phyloP scores from a whole-genome alignment of 2,888 invertebrate genomes.

The Hirtodrosophila alboralis region DNA sequence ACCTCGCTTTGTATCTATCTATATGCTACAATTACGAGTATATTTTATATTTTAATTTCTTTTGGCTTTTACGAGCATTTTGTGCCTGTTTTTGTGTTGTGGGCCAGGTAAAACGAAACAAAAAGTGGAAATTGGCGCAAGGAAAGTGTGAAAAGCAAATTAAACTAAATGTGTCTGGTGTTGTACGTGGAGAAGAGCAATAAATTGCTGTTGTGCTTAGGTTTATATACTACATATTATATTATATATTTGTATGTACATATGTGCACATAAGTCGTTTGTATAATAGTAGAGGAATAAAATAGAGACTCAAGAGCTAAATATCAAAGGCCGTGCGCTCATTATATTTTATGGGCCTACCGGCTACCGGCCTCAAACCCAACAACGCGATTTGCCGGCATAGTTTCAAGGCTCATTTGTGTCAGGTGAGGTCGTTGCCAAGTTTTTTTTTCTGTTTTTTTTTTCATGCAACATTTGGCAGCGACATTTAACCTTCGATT shows the following conservation, averaged over 20 bases:
- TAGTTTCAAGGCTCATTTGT: conserved; percentile 67
- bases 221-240: conserved; percentile 2
- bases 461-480: conserved; percentile 29
- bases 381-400: conserved; percentile 30
- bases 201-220: conserved; percentile 21
- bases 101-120: conserved; percentile 56
- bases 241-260: conserved; percentile 1
- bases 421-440: conserved; percentile 58
- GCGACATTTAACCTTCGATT: conserved; percentile 51
- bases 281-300: background rate
- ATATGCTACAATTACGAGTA: conserved; percentile 44
- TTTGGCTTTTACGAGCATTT: conserved; percentile 48
- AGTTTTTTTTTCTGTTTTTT: conserved; percentile 24
- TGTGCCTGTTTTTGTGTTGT: conserved; percentile 12
- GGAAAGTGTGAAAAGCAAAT: conserved; percentile 76
- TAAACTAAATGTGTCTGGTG: conserved; percentile 33
- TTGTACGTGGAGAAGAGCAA: conserved; percentile 25
- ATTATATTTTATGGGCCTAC: conserved; percentile 73
- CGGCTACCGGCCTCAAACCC: conserved; percentile 35
- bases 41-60: conserved; percentile 61
- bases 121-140: conserved; percentile 73
- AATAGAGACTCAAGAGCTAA: conserved; percentile 52
- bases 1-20: background rate
- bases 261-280: background rate
- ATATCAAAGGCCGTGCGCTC: conserved; percentile 74